Evolutionary conservation across 2,888 invertebrate genomes (phyloP), one percentile per base, ranked within the genome.

Genomic region (Drosophila phalerata): DNA sequence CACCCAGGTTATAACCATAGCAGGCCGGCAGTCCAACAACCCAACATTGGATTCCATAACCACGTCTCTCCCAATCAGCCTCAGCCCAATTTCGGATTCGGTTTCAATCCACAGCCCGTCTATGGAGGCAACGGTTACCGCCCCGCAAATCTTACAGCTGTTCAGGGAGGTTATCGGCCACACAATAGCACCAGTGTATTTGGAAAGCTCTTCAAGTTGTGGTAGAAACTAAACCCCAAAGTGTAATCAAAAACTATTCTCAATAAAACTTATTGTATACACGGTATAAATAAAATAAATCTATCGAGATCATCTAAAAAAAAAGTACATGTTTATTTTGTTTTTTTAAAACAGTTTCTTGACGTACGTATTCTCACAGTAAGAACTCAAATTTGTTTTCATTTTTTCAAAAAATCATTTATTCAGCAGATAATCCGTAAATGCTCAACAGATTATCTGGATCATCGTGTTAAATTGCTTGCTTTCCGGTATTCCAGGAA

Each of bases 401-500:
- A 76, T 82, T 77, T 81, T 85, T 88, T 83, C 75, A 79, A 80
- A 83, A 74, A 79, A 81, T 66, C 72, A 73, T 79, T 88, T 85
- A 81, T 88, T 88, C 45, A 28, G 62, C 58, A 62, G 74, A 66
- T 63, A 56, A 57, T 73, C 51, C 32, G 42, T 48, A 52, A 25
- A 19, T 66, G 17, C 47, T 48, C 65, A 53, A n/a, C 37, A 19
- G 69, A 73, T 78, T 69, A 77, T 79, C 77, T 71, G 64, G 72
- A 81, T 72, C 81, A 85, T 85, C 86, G 79, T 74, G 34, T 62
- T 72, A 63, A 60, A 67, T 69, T 42, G 65, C 51, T 73, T 48
- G 67, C 57, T 82, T 88, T 88, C 86, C 86, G 85, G 85, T 85
- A 85, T 88, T 88, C 85, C 88, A 85, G 88, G 81, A 85, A 83